phyloP scores from a whole-genome alignment of 2,113 vertebrate genomes.

The Guaruba guarouba region DNA sequence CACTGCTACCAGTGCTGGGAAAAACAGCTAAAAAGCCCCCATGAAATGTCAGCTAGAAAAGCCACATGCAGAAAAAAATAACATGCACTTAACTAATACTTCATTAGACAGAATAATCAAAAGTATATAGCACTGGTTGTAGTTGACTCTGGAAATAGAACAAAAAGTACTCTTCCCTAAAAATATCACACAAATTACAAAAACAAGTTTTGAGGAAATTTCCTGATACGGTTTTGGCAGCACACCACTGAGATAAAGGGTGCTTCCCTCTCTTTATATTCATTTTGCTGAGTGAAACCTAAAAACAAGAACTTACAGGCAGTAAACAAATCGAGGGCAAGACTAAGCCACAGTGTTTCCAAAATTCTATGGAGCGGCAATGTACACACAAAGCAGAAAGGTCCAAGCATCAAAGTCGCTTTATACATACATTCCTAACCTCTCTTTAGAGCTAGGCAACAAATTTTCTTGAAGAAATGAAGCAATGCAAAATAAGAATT shows the following conservation, averaged over 20 bases:
- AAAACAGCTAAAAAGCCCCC: background rate
- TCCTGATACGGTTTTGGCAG: background rate
- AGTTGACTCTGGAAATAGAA: background rate
- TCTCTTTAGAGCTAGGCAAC: background rate
- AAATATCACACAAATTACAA: background rate
- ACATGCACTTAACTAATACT: background rate
- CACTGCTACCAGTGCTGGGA: background rate
- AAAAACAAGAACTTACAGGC: background rate
- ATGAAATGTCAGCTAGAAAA: background rate
- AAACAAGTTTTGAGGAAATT: background rate
- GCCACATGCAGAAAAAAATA: background rate
- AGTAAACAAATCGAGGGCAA: background rate
- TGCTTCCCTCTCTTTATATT: background rate
- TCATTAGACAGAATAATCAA: background rate
- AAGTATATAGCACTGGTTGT: background rate
- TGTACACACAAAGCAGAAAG: background rate
- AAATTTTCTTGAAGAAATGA: background rate
- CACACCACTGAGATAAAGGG: background rate
- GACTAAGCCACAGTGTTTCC: background rate
- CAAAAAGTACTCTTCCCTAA: background rate
- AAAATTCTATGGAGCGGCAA: background rate
- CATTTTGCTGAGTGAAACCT: background rate
- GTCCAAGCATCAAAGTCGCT: accelerated
- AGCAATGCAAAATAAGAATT: background rate
- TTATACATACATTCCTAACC: background rate